Conservation (phyloP, 2,113 vertebrate species). For the Microcebus ravelobensis region DNA sequence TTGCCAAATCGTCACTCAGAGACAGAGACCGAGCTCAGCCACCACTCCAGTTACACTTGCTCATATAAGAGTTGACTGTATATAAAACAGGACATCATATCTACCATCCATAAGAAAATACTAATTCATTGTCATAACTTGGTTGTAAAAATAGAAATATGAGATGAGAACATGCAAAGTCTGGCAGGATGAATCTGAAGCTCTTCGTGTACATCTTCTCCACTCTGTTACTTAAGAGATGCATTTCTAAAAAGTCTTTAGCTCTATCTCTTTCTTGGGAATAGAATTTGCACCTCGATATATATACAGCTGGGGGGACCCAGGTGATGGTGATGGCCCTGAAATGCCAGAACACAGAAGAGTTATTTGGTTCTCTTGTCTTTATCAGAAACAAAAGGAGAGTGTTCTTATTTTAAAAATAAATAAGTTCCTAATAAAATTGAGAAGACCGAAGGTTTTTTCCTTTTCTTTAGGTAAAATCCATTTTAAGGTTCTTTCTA, state of each 20-base stretch:
- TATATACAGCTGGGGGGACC: rapidly evolving
- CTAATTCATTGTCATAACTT: background rate
- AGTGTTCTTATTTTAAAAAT: background rate
- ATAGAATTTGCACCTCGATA: background rate
- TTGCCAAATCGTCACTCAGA: background rate
- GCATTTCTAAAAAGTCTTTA: background rate
- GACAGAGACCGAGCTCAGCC: background rate
- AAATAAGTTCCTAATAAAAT: background rate
- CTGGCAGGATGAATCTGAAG: background rate
- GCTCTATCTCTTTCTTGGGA: background rate
- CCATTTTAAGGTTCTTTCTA: background rate
- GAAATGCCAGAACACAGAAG: background rate
- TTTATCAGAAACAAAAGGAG: background rate
- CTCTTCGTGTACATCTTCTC: background rate
- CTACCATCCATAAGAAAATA: background rate
- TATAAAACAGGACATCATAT: background rate
- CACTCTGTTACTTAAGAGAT: background rate
- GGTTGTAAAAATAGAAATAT: background rate
- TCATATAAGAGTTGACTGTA: background rate
- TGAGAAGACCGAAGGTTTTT: background rate
- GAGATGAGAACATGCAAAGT: background rate
- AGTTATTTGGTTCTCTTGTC: background rate
- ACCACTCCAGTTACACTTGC: background rate
- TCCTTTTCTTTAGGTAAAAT: background rate
- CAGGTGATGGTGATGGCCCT: background rate